Conservation (phyloP, 2,113 vertebrate species). For the Hypocryptadius cinnamomeus region DNA sequence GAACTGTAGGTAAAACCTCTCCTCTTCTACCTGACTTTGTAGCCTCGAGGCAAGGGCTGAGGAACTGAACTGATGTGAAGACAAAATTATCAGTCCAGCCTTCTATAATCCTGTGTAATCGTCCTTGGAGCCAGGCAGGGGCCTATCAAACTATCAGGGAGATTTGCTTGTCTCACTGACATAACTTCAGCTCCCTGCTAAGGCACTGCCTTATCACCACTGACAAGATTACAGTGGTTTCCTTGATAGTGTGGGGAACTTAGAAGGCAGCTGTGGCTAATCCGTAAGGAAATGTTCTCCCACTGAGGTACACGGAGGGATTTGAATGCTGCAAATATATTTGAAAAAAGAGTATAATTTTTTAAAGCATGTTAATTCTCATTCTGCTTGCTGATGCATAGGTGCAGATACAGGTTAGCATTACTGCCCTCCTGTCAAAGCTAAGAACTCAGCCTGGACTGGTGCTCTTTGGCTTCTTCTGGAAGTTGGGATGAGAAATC, state of each 20-base stretch:
- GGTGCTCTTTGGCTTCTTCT: background rate
- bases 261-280: background rate
- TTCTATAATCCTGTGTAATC: background rate
- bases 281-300: background rate
- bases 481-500: background rate
- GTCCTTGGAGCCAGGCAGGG: background rate
- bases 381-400: background rate
- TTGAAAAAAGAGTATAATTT: background rate
- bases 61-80: background rate
- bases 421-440: background rate
- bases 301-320: background rate
- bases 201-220: background rate
- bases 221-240: background rate
- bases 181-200: background rate
- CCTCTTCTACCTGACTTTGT: background rate
- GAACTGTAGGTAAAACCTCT: background rate
- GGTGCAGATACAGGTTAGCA: background rate
- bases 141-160: background rate
- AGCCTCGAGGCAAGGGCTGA: background rate
- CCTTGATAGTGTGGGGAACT: background rate
- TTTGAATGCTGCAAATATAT: background rate
- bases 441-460: background rate
- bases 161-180: background rate
- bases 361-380: background rate
- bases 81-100: background rate